Conservation (phyloP, 1,140 invertebrate species). For the Pseudobourletiella spinata region DNA sequence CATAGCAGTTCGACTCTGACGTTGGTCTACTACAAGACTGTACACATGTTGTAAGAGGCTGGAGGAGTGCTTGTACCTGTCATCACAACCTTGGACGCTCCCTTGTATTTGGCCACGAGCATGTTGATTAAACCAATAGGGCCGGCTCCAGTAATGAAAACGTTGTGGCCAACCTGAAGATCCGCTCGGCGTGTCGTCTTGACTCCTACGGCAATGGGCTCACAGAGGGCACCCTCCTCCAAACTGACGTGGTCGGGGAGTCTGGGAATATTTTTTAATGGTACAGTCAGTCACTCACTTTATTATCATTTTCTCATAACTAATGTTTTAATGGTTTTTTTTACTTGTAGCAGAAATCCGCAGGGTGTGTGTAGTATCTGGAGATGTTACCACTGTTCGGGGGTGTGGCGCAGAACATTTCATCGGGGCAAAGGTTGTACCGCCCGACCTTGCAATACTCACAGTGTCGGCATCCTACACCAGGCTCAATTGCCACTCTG, state of each 20-base stretch:
- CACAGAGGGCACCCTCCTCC: constrained; percentile 87
- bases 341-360: constrained; percentile 88
- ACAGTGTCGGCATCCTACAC: constrained; percentile 75
- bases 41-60: no score
- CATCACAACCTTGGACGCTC: constrained; percentile 69
- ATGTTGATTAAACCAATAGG: constrained; percentile 82
- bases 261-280: constrained; percentile 57
- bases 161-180: constrained; percentile 59
- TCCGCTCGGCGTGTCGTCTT: constrained; percentile 76
- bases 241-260: constrained; percentile 77
- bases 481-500: constrained; percentile 49
- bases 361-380: constrained; percentile 76
- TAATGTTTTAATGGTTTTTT: neutral
- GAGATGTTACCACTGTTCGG: constrained; percentile 75
- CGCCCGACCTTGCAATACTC: constrained; percentile 74
- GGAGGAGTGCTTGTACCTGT: no score
- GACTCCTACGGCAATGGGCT: constrained; percentile 88
- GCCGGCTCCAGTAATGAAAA: constrained; percentile 78
- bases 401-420: constrained; percentile 83
- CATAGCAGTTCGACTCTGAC: no score
- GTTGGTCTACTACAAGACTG: no score
- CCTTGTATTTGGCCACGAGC: constrained; percentile 77
- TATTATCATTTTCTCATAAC: no score
- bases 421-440: constrained; percentile 82
- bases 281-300: no score